A percentile compares a stretch with the other conserved stretches of the same genome.
phyloP scores from a whole-genome alignment of 2,888 invertebrate species.

The Saturnia pavonia region DNA sequence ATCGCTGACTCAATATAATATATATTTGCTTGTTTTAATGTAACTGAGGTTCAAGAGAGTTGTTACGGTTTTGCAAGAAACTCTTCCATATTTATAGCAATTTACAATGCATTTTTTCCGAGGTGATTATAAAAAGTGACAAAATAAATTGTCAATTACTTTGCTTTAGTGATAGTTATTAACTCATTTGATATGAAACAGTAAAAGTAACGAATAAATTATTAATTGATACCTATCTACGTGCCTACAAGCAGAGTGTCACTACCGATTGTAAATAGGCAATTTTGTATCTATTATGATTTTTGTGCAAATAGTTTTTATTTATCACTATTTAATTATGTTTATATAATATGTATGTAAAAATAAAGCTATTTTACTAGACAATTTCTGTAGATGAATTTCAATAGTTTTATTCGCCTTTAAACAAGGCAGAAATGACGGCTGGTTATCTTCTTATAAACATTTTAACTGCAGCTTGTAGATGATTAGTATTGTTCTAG shows the following conservation, averaged over 20 bases:
- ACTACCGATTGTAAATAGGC: slow-evolving; percentile 2
- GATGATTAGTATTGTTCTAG: neutral
- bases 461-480: neutral
- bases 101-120: neutral
- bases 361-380: slow-evolving; percentile 11
- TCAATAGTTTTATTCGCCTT: slow-evolving; percentile 21
- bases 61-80: neutral
- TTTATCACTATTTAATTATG: neutral
- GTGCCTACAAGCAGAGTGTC: neutral
- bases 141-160: neutral
- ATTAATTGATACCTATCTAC: neutral
- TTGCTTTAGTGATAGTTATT: neutral
- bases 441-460: neutral
- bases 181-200: neutral
- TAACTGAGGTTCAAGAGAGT: too few relatives aligned
- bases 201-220: neutral
- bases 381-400: slow-evolving; percentile 1
- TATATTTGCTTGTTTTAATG: too few relatives aligned
- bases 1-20: neutral
- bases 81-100: neutral
- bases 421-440: neutral
- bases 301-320: slow-evolving; percentile 3
- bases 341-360: slow-evolving; percentile 8
- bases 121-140: neutral
- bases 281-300: neutral